Evolutionary conservation across 2,888 invertebrate genomes (phyloP).

Genomic region (Linyphia triangularis): DNA sequence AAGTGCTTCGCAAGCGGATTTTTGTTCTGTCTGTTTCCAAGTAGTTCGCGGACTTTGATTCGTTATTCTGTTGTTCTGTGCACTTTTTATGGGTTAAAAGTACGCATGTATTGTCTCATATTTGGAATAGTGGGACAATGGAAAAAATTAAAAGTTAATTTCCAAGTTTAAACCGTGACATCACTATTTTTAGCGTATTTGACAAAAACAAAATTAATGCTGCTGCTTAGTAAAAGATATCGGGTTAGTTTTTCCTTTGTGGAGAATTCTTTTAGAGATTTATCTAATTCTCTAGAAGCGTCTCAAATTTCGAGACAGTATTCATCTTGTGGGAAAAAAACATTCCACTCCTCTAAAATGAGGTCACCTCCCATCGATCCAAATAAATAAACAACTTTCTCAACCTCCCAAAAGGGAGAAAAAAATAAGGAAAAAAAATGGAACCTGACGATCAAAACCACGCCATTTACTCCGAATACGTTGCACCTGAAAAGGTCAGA

Average conservation of each 20-base stretch:
- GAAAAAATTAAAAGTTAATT: too few species aligned
- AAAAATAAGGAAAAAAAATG: not conserved
- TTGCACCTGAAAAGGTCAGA: slow-evolving; percentile 68
- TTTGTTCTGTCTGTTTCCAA: not conserved
- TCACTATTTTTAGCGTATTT: too few species aligned
- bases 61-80: not conserved
- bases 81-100: not conserved
- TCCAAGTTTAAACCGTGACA: too few species aligned
- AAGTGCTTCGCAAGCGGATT: slow-evolving; percentile 29
- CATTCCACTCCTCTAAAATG: not conserved
- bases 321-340: too few species aligned
- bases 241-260: too few species aligned
- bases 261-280: too few species aligned
- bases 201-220: too few species aligned
- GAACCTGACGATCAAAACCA: slow-evolving; percentile 14
- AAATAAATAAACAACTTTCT: not conserved
- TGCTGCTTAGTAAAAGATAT: too few species aligned
- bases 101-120: not conserved
- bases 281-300: too few species aligned
- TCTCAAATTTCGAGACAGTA: too few species aligned
- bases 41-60: slow-evolving; percentile 9
- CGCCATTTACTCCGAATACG: not conserved
- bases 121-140: not conserved
- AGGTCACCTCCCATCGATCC: not conserved
- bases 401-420: not conserved